Base-by-base conservation (phyloP, 2,888 invertebrate species). In the Chrysolina americana region DNA sequence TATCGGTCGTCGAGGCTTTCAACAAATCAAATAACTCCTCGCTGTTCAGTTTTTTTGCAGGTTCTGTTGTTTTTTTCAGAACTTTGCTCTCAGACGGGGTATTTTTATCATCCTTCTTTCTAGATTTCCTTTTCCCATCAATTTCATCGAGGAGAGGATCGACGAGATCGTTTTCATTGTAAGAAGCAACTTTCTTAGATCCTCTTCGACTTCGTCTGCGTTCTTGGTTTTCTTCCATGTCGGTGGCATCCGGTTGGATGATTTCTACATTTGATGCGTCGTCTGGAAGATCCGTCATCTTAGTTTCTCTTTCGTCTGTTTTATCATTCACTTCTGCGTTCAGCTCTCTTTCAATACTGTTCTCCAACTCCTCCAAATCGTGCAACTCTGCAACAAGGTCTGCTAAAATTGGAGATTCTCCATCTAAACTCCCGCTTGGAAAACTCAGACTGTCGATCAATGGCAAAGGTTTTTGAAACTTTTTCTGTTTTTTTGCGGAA, bases 141-240 rank as follows among this genome's bases (percentile, higher is more conserved):
- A 83, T 63, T 19, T 79, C 81, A 47, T 84, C 83, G 2, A 85
- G 78, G 64, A 85, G 72, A 0, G 84, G 84, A 78, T 84, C 83
- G 11, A 83, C 80, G 23, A 85, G 76, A 65, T 85, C 85, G 66
- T 83, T 84, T 79, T 85, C 85, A 72, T 84, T 85, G 75, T 85
- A 85, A 9, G 83, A 84, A n/a, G 82, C 77, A 3, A 85, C 75
- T 80, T 83, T 85, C 15, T 81, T 79, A 41, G 84, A 83, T 65
- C 81, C 82, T 66, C 84, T 77, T 56, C 81, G 76, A 59, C 84
- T 85, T 73, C 84, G 79, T 71, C 84, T 74, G 41, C 82, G 73
- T 74, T 83, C 83, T 70, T 78, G 79, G 21, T 73, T 75, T 47
- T 78, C 78, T 68, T 75, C 78, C 23, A 17, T 21, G 36, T 66